Conservation (phyloP, 1,140 invertebrate genomes). For the Drosophila bipectinata region DNA sequence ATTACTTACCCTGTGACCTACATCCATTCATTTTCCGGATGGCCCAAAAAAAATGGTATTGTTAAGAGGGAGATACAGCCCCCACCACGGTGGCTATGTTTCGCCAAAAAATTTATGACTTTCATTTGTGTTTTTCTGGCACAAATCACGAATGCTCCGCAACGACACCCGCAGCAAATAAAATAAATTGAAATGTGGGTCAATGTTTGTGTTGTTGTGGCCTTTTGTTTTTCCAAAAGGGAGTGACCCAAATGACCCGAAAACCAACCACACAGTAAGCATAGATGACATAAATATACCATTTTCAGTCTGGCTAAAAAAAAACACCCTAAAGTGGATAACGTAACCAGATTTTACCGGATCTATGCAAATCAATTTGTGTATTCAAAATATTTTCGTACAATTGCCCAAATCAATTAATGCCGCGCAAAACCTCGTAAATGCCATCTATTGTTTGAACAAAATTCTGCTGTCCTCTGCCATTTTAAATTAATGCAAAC, state of each 20-base stretch:
- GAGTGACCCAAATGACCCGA: conserved; percentile 38
- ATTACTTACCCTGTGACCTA: conserved; percentile 50
- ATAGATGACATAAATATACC: conserved; percentile 39
- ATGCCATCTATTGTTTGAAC: conserved; percentile 48
- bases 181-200: conserved; percentile 60
- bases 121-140: conserved; percentile 64
- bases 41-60: conserved; percentile 4
- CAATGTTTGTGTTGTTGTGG: conserved; percentile 65
- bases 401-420: conserved; percentile 65
- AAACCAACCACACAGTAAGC: conserved; percentile 23
- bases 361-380: conserved; percentile 8
- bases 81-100: conserved; percentile 11
- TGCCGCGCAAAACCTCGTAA: conserved; percentile 40
- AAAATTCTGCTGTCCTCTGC: conserved; percentile 45
- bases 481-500: conserved; percentile 73
- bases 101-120: conserved; percentile 63
- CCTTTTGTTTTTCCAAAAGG: conserved; percentile 28
- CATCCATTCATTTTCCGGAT: conserved; percentile 13
- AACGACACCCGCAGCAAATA: conserved; percentile 49
- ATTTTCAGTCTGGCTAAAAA: conserved; percentile 37
- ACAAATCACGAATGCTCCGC: conserved; percentile 50
- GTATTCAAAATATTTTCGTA: conserved; percentile 44
- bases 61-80: conserved; percentile 8
- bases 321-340: conserved; percentile 50
- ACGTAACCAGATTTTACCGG: conserved; percentile 56